phyloP scores from a whole-genome alignment of 2,888 invertebrate genomes.

The Ophion ventricosus region DNA sequence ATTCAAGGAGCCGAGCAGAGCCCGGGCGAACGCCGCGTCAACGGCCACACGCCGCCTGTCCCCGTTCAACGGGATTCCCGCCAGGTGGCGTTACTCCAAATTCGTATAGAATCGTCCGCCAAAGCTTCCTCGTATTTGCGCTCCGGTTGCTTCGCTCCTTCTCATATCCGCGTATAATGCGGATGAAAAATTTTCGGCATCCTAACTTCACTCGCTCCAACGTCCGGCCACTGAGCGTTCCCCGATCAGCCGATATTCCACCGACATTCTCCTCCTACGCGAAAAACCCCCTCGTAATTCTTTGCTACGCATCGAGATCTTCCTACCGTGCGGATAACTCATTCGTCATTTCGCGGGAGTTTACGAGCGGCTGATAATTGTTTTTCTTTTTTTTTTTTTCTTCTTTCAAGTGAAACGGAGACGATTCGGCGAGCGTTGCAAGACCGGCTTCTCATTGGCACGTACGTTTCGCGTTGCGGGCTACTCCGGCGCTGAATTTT shows the following conservation, averaged over 20 bases:
- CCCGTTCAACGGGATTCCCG: slow-evolving; percentile 30
- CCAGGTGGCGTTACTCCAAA: slow-evolving; percentile 48
- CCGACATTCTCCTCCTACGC: not conserved
- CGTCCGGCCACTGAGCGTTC: not conserved
- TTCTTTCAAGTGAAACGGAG: no score
- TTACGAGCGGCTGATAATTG: not conserved
- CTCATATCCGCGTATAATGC: slow-evolving; percentile 1
- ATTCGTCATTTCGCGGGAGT: not conserved
- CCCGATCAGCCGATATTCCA: not conserved
- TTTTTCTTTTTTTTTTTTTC: not conserved
- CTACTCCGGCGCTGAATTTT: not conserved
- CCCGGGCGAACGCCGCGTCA: slow-evolving; percentile 57
- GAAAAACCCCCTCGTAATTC: not conserved
- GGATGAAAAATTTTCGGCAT: not conserved
- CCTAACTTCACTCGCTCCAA: not conserved
- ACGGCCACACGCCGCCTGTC: slow-evolving; percentile 28
- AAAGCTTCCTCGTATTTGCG: slow-evolving; percentile 7
- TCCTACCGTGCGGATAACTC: not conserved
- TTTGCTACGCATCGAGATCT: not conserved
- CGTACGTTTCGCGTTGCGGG: not conserved
- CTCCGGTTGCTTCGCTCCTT: not conserved
- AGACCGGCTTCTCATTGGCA: not conserved
- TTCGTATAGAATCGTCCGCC: slow-evolving; percentile 58
- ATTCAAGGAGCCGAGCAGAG: slow-evolving; percentile 44
- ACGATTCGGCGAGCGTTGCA: not conserved